A percentile compares a stretch with the other conserved stretches of the same genome.
Conservation (phyloP, 2,113 vertebrate genomes). For the Nothocercus nigrocapillus region DNA sequence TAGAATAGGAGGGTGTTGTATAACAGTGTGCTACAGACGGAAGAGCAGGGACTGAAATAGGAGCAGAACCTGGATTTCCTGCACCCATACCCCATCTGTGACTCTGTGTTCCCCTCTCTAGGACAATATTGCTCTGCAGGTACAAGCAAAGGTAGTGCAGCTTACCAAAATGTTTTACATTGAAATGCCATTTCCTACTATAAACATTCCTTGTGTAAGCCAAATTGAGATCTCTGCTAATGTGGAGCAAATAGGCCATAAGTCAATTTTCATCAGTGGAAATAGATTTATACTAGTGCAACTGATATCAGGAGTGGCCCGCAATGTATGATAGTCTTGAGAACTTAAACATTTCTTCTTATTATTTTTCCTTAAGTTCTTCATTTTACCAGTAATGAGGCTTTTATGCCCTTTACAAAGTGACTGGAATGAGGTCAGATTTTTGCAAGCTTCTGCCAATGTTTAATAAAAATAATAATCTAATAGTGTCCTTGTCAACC, state of each 20-base stretch:
- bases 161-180: not conserved
- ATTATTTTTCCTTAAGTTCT: not conserved
- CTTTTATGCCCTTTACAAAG: constrained; percentile 35
- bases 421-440: constrained; percentile 43
- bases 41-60: not conserved
- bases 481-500: constrained; percentile 6
- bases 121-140: not conserved
- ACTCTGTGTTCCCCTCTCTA: not conserved
- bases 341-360: not conserved
- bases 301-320: not conserved
- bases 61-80: not conserved
- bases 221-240: not conserved
- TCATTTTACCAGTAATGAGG: constrained; percentile 21
- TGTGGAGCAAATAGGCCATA: not conserved
- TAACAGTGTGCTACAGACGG: not conserved
- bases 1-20: not conserved
- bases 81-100: not conserved
- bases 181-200: not conserved
- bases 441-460: constrained; percentile 45
- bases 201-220: not conserved
- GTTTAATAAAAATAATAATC: constrained; percentile 29
- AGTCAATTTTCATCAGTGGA: not conserved
- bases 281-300: not conserved
- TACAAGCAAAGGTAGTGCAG: not conserved
- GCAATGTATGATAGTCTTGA: not conserved